phyloP scores from a whole-genome alignment of 2,113 vertebrate genomes.

The Lethenteron reissneri region DNA sequence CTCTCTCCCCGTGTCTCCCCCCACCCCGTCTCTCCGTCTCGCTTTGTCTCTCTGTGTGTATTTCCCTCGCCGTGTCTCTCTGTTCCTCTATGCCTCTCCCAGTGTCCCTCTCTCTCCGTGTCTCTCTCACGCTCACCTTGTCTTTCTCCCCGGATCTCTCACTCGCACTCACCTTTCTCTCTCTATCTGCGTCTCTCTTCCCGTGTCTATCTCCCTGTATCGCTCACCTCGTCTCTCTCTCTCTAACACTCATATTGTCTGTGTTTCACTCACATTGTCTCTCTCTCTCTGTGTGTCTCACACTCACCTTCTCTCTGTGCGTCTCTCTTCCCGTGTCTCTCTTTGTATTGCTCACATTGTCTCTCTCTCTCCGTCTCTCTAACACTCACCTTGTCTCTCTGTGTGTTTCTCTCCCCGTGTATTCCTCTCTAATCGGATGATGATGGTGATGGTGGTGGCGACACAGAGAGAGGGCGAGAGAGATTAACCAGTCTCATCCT shows the following conservation, averaged over 20 bases:
- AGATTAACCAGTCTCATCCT: background rate
- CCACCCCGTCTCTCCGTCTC: no score
- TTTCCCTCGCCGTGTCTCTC: no score
- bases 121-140: background rate
- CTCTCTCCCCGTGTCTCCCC: background rate
- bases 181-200: background rate
- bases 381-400: background rate
- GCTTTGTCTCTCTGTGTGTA: no score
- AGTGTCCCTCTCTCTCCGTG: background rate
- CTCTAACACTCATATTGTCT: background rate
- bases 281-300: no score
- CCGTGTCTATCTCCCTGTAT: background rate
- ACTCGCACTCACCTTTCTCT: background rate
- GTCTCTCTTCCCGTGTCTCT: no score
- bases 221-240: background rate
- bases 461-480: background rate
- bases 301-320: no score
- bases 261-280: background rate
- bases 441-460: background rate
- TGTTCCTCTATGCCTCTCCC: no score
- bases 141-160: background rate
- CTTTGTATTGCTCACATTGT: no score
- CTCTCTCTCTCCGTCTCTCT: no score
- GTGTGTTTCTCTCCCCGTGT: slow-evolving; percentile 6
- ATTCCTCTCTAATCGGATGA: background rate